Evolutionary conservation across 2,113 vertebrate genomes (phyloP).

Genomic region (Clupea harengus): DNA sequence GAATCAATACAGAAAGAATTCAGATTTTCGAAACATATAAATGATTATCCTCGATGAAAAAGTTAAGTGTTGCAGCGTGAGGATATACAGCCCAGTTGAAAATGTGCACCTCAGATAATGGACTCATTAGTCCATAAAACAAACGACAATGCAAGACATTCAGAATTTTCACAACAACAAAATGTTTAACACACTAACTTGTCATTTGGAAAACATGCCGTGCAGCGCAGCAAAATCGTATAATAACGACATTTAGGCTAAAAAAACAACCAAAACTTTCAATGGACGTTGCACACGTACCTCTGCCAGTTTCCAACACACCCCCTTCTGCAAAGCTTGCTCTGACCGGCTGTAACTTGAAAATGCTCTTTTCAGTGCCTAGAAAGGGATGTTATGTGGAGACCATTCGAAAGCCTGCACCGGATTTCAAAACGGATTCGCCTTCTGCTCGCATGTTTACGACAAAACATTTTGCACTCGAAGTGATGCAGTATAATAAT

Average conservation of each 20-base stretch:
- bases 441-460: neutral
- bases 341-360: conserved; percentile 55
- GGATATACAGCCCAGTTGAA: neutral
- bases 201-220: neutral
- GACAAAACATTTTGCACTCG: neutral
- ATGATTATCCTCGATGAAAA: neutral
- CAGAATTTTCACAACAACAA: neutral
- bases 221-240: neutral
- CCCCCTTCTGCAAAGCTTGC: conserved; percentile 49
- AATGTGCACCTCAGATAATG: neutral
- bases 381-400: conserved; percentile 33
- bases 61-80: neutral
- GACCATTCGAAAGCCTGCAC: conserved; percentile 21
- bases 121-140: neutral
- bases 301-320: conserved; percentile 39
- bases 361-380: conserved; percentile 49
- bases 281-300: conserved; percentile 42
- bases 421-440: neutral
- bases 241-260: neutral
- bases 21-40: neutral
- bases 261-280: conserved; percentile 41
- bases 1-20: neutral
- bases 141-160: neutral
- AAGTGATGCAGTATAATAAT: neutral
- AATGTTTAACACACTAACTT: neutral